Evolutionary conservation across 2,113 vertebrate species (phyloP), one percentile per base, ranked within the genome.

Genomic region (Macaca nemestrina): DNA sequence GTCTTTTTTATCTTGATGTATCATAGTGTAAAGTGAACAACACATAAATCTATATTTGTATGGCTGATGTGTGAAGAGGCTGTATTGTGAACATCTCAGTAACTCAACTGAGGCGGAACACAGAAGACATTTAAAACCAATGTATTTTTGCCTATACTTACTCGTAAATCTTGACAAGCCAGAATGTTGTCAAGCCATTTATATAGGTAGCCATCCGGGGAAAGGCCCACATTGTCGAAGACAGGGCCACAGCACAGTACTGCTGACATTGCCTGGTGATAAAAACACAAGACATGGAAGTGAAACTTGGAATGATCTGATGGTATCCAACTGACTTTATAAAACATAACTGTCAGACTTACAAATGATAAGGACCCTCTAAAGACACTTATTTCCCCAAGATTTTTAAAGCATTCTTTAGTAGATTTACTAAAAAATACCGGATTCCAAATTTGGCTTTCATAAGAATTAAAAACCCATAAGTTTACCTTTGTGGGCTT

Each of bases 131-230:
- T 86, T 30, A 76, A 43, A 87, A 91, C 14, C 14, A 57, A 30
- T 57, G 14, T 32, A n/a, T 97, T 81, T 87, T 86, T 78, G 76
- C 3, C 59, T 95, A 16, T 96, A 99, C 99, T 97, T 98, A 99
- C 99, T 94, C 99, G 99, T 97, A 99, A 98, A 98, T 99, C 99
- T 92, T 99, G 99, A 96, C 99, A 99, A 97, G 99, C 99, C 97
- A 99, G 98, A 98, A 99, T 99, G 97, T 99, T 99, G 98, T 99
- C 99, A n/a, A 99, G 99, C 99, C 99, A 99, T 97, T 99, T 99
- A 98, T 99, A 99, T 9, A 99, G 99, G 98, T 99, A 99, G 2
- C 99, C 99, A 2, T 99, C 99, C 10, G 99, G 99, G 27, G 99
- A 99, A 86, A 99, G 99, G 59, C 99, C 99, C 90, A 99, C 99